Conservation (phyloP, 2,797 vertebrate species). For the Australoheros facetus region DNA sequence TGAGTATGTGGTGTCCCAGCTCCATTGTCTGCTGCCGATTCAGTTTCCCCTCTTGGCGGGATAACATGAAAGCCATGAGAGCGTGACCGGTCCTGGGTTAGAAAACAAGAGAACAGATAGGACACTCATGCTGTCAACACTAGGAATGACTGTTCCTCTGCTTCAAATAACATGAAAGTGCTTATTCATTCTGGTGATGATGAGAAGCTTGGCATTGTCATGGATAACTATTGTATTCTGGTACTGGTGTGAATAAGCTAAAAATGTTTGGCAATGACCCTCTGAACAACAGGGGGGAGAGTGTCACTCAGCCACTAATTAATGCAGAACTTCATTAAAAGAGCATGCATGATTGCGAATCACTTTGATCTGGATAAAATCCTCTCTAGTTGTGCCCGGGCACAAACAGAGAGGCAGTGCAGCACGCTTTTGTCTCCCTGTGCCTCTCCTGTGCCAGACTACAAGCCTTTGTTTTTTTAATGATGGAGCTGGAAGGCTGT, state of each 20-base stretch:
- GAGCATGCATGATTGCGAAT: slow-evolving; percentile 78
- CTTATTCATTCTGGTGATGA: slow-evolving; percentile 27
- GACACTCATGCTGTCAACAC: neutral
- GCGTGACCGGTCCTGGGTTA: slow-evolving; percentile 90
- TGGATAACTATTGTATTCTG: slow-evolving; percentile 18
- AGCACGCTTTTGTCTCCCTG: slow-evolving; percentile 54
- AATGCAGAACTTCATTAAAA: slow-evolving; percentile 81
- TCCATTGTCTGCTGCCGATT: slow-evolving; percentile 99
- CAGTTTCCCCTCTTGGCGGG: slow-evolving; percentile 95
- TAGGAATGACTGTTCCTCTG: slow-evolving; percentile 5
- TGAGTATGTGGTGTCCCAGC: slow-evolving; percentile 97
- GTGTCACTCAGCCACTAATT: slow-evolving; percentile 64
- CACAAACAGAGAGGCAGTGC: slow-evolving; percentile 46
- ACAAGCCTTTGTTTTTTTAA: slow-evolving; percentile 67
- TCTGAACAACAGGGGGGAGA: slow-evolving; percentile 12
- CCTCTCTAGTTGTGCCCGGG: slow-evolving; percentile 43
- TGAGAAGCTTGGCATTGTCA: slow-evolving; percentile 15
- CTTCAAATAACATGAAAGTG: slow-evolving; percentile 13
- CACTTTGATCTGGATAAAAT: slow-evolving; percentile 75
- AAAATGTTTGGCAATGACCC: slow-evolving; percentile 23
- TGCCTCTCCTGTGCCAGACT: slow-evolving; percentile 50
- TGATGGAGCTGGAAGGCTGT: slow-evolving; percentile 51
- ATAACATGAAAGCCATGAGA: slow-evolving; percentile 98
- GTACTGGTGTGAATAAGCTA: slow-evolving; percentile 22
- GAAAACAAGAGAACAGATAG: slow-evolving; percentile 40